phyloP scores from a whole-genome alignment of 2,888 invertebrate species.

The Synergus laeviventris region DNA sequence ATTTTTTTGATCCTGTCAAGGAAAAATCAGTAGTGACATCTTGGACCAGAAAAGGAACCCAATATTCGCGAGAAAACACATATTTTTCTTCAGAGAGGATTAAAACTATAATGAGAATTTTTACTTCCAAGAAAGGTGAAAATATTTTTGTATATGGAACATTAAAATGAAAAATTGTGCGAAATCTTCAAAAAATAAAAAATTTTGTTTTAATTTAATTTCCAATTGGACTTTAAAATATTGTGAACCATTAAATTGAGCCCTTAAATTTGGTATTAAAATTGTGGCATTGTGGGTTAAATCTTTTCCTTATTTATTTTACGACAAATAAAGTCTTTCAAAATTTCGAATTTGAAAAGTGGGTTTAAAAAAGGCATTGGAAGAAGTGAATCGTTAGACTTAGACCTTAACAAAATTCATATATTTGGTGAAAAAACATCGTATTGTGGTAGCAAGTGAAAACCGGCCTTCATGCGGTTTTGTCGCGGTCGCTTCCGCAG shows the following conservation, averaged over 20 bases:
- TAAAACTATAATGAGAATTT: neutral
- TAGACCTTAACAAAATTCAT: constrained; percentile 16
- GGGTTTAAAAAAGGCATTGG: constrained; percentile 1
- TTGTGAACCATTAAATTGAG: no score
- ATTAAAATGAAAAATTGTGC: no score
- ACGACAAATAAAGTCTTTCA: neutral
- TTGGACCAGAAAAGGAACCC: neutral
- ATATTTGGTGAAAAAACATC: constrained; percentile 30
- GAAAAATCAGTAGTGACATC: constrained; percentile 3
- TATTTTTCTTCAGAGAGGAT: neutral
- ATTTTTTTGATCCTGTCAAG: constrained; percentile 19
- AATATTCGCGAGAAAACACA: constrained; percentile 8
- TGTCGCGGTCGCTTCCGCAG: constrained; percentile 8
- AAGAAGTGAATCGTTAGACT: neutral
- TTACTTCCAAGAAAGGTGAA: neutral
- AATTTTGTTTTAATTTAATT: no score
- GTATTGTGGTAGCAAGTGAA: constrained; percentile 21
- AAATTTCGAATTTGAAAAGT: neutral
- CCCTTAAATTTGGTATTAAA: no score
- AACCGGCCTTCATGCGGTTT: constrained; percentile 11
- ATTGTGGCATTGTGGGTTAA: neutral
- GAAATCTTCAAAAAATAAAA: no score
- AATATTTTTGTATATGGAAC: neutral
- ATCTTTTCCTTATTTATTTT: neutral
- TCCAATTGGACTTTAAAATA: no score